These are phyloP conservation scores for Apotomis turbidana DNA, from an alignment of 2,888 invertebrate genomes.

Conservation along the genomic window DNA sequence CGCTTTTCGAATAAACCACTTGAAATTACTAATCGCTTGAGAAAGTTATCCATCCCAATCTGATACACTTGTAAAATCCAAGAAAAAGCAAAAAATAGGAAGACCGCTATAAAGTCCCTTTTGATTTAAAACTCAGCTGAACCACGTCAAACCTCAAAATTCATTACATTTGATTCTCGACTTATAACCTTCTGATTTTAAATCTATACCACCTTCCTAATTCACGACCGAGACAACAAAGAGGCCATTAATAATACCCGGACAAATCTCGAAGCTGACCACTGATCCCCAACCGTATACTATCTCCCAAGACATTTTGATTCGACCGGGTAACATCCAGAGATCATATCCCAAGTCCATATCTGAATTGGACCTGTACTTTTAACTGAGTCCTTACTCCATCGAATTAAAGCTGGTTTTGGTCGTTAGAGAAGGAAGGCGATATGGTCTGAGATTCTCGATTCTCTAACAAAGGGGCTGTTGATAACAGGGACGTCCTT, in stretches of 20 bases:
- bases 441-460: conserved; percentile 8
- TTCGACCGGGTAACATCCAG: conserved; percentile 20
- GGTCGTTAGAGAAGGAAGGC: background rate
- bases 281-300: conserved; percentile 27
- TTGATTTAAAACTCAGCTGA: background rate
- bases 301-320: conserved; percentile 22
- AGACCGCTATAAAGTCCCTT: background rate
- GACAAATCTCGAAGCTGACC: conserved; percentile 34
- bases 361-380: background rate
- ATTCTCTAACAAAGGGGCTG: conserved; percentile 33
- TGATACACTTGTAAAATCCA: conserved; percentile 11
- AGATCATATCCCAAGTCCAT: conserved; percentile 10
- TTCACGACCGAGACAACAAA: conserved; percentile 53
- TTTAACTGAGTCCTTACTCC: background rate
- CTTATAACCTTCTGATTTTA: conserved; percentile 26
- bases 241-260: conserved; percentile 41
- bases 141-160: background rate
- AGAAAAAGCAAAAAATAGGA: background rate
- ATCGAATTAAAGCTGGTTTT: conserved; percentile 6
- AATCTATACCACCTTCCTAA: conserved; percentile 39
- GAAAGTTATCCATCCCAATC: conserved; percentile 1
- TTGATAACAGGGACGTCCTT: conserved; percentile 40
- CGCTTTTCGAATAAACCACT: background rate
- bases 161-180: background rate
- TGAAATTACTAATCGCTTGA: background rate